Evolutionary conservation across 2,113 vertebrate genomes (phyloP).

Genomic region (Chaetodon trifascialis): DNA sequence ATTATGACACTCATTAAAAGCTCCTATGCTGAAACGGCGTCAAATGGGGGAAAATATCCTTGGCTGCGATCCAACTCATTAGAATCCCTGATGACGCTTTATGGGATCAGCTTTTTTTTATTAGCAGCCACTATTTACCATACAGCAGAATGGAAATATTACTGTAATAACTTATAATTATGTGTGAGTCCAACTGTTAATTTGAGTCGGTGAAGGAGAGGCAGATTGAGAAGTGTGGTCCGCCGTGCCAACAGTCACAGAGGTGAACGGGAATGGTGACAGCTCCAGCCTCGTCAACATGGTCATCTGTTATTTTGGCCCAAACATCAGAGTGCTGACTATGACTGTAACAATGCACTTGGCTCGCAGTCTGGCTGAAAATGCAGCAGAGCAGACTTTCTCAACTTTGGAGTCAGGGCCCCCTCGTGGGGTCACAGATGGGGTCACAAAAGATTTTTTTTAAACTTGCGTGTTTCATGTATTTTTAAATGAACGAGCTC

Average conservation of each 20-base stretch:
- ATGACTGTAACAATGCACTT: slow-evolving; percentile 52
- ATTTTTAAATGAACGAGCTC: not conserved
- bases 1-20: slow-evolving; percentile 82
- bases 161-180: slow-evolving; percentile 79
- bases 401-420: slow-evolving; percentile 34
- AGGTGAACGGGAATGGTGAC: slow-evolving; percentile 66
- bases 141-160: slow-evolving; percentile 73
- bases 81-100: slow-evolving; percentile 76
- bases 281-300: slow-evolving; percentile 60
- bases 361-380: slow-evolving; percentile 56
- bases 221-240: slow-evolving; percentile 63
- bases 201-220: slow-evolving; percentile 67
- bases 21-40: slow-evolving; percentile 70
- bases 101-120: slow-evolving; percentile 68
- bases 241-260: slow-evolving; percentile 59
- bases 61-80: slow-evolving; percentile 81
- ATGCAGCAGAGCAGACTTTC: slow-evolving; percentile 31
- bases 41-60: slow-evolving; percentile 75
- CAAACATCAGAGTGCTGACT: slow-evolving; percentile 57
- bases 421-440: slow-evolving; percentile 32
- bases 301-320: slow-evolving; percentile 73
- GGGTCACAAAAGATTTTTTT: slow-evolving; percentile 29
- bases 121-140: slow-evolving; percentile 74
- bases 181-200: slow-evolving; percentile 69
- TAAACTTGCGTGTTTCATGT: not conserved